phyloP scores from a whole-genome alignment of 1,140 invertebrate species.

The Latrodectus geometricus region DNA sequence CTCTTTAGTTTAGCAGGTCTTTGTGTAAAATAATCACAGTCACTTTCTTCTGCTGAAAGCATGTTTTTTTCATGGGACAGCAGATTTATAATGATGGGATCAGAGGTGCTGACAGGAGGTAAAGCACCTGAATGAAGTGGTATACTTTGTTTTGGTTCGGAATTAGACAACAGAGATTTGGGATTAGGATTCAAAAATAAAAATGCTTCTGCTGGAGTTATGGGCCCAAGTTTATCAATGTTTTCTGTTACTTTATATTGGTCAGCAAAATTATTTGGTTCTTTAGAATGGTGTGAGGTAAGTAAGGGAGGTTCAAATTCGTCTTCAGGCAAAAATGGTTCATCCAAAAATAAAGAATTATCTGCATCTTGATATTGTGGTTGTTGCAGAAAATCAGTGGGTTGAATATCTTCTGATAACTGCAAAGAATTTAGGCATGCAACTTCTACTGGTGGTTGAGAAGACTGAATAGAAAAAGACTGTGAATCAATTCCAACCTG shows the following conservation, averaged over 20 bases:
- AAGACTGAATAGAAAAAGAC: not conserved
- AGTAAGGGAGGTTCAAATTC: not conserved
- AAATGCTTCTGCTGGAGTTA: not conserved
- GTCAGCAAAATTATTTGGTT: not conserved
- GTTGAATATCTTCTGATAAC: not conserved
- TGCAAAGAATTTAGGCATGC: not conserved
- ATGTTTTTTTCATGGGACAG: not conserved
- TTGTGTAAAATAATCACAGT: not conserved
- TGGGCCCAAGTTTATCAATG: not conserved
- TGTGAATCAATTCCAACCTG: slow-evolving; percentile 18
- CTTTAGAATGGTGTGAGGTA: not conserved
- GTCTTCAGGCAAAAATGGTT: no score
- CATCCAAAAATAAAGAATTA: no score
- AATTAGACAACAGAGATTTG: not conserved
- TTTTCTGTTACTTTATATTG: not conserved
- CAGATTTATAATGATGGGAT: not conserved
- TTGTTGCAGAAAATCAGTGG: not conserved
- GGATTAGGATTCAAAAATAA: not conserved
- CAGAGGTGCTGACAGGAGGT: not conserved
- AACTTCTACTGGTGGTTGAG: not conserved
- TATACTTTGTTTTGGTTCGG: no score
- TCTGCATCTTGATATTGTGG: not conserved
- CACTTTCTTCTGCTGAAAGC: not conserved
- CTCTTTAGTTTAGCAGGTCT: not conserved
- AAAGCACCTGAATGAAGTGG: not conserved